These are phyloP conservation scores for Margarornis squamiger DNA, from an alignment of 2,797 vertebrate species.

Conservation along the genomic window DNA sequence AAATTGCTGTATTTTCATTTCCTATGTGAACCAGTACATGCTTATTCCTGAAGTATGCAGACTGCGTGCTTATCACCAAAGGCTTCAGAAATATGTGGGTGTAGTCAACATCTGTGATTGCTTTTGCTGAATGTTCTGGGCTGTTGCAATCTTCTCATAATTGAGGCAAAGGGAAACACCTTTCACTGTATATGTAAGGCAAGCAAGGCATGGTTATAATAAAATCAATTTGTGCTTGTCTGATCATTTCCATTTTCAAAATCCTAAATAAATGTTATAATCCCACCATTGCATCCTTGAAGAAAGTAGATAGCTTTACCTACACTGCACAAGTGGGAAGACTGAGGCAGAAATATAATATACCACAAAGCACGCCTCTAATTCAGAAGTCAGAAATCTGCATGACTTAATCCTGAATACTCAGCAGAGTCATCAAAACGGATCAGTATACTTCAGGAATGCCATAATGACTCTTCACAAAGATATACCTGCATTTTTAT, in stretches of 20 bases:
- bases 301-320: neutral
- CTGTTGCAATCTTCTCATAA: neutral
- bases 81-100: slow-evolving; percentile 48
- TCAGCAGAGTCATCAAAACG: neutral
- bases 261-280: neutral
- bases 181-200: neutral
- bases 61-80: slow-evolving; percentile 34
- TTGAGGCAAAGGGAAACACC: slow-evolving; percentile 29
- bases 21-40: neutral
- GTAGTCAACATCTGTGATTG: slow-evolving; percentile 42
- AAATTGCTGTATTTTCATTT: slow-evolving; percentile 23
- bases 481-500: neutral
- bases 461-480: neutral
- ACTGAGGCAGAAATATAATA: neutral
- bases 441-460: neutral
- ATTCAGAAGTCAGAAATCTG: neutral
- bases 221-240: neutral
- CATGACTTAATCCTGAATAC: neutral
- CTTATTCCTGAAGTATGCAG: slow-evolving; percentile 53
- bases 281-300: neutral
- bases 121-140: slow-evolving; percentile 35
- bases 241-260: slow-evolving; percentile 15
- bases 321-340: neutral
- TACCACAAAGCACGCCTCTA: neutral
- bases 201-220: neutral